Base-by-base conservation (phyloP, 2,113 vertebrate species). In the Mustela lutreola region DNA sequence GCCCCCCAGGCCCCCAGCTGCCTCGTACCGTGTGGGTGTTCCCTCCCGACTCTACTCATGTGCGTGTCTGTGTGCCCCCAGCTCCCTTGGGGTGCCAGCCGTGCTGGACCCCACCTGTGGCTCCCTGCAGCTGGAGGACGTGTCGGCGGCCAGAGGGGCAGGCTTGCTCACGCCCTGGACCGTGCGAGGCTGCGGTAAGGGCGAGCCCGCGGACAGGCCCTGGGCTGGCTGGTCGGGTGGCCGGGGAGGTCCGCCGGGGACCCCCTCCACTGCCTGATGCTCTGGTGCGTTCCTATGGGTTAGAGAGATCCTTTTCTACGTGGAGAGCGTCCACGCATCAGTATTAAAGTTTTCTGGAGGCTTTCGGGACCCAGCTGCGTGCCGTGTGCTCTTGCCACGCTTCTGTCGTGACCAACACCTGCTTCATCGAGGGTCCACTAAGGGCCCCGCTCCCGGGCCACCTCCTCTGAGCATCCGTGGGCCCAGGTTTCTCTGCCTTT, bases 331-430 rank as follows among this genome's bases (percentile, higher is more conserved):
- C 63, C 71, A 6, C 2, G 0, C 22, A 0, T 26, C 18, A 1
- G n/a, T 33, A 98, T 98, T 98, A 98, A 98, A 98, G 91, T 10
- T 48, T 91, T 85, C 21, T 45, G 31, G 60, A 92, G 97, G 83
- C 71, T 86, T 82, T 24, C 0, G 0, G 90, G 87, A 4, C 58
- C 75, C 82, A 0, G 24, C 63, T 2, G 11, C 33, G 22, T 33
- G 58, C 53, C 63, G 9, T 24, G 60, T 53, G 91, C 58, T 28
- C 79, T 83, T 5, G 21, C 45, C 42, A 1, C 0, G 1, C 48
- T n/a, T 53, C 81, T 50, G 65, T 0, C 0, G 36, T 18, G 62
- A n/a, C 19, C 1, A 4, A 8, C 0, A 0, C 11, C 26, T 12
- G 42, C 15, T 22, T 6, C 4, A 8, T 3, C 0, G 2, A 56